Percentiles rank a stretch among this genome's conserved stretches.
Conservation (phyloP, 2,113 vertebrate genomes). For the Rynchops niger region DNA sequence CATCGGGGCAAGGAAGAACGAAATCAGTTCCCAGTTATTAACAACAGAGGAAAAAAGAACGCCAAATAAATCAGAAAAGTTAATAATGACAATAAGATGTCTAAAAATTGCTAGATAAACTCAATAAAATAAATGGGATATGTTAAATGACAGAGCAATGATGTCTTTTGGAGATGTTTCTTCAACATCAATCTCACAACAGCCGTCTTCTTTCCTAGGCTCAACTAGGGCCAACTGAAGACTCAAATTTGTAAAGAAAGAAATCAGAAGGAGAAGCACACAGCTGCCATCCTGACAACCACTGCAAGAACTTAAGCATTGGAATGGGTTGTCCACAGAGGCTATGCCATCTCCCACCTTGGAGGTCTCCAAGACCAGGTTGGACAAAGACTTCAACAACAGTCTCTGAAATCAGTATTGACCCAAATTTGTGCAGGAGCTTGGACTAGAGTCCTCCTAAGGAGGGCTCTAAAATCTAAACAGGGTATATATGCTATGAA, state of each 20-base stretch:
- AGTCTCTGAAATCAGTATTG: background rate
- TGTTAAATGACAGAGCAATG: background rate
- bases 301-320: background rate
- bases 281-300: background rate
- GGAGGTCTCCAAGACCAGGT: background rate
- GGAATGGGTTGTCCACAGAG: background rate
- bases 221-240: background rate
- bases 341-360: rapidly evolving
- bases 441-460: background rate
- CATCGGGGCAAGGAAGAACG: background rate
- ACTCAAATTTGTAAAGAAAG: background rate
- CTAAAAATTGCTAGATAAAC: background rate
- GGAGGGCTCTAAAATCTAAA: background rate
- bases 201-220: background rate
- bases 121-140: background rate
- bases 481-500: background rate
- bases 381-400: background rate
- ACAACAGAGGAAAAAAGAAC: background rate
- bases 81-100: background rate
- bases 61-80: background rate
- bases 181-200: background rate
- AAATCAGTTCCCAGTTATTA: background rate
- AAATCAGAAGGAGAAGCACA: background rate
- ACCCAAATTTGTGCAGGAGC: background rate
- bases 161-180: background rate